Evolutionary conservation across 2,888 invertebrate species (phyloP).

Genomic region (Oasisia sp.): DNA sequence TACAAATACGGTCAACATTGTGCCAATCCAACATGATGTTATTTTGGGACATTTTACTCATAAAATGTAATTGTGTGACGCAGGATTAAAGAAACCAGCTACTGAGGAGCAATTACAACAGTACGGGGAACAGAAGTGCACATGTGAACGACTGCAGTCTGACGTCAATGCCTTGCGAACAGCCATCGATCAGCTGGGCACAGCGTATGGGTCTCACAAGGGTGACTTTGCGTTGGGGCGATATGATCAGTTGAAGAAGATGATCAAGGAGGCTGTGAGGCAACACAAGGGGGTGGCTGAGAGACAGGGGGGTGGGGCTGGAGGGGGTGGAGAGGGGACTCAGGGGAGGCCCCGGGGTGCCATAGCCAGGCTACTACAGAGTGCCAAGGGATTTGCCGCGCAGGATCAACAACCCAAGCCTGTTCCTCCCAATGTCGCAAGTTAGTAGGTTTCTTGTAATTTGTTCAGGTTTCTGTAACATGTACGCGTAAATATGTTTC

Average conservation of each 20-base stretch:
- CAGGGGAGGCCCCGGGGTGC: not conserved
- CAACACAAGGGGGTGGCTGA: conserved; percentile 25
- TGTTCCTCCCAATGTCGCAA: not conserved
- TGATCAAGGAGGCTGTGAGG: conserved; percentile 38
- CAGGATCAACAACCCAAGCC: not conserved
- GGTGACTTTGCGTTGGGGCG: conserved; percentile 39
- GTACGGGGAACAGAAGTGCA: not conserved
- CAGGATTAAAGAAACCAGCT: not conserved
- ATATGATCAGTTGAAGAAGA: conserved; percentile 40
- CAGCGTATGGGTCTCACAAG: conserved; percentile 29
- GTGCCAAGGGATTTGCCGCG: not conserved
- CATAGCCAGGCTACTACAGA: not conserved
- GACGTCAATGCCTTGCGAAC: not conserved
- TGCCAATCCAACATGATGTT: not conserved
- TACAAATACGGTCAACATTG: not conserved
- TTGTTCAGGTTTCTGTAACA: not conserved
- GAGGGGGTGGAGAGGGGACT: not conserved
- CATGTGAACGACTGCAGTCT: not conserved
- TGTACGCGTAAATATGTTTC: not conserved
- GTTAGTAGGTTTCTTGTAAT: not conserved
- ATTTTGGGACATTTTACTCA: not conserved
- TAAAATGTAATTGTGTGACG: not conserved
- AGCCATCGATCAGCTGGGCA: not conserved
- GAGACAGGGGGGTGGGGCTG: not conserved
- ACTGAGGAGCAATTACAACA: not conserved